Base-by-base conservation (phyloP, 2,113 vertebrate genomes). In the Anhinga anhinga region DNA sequence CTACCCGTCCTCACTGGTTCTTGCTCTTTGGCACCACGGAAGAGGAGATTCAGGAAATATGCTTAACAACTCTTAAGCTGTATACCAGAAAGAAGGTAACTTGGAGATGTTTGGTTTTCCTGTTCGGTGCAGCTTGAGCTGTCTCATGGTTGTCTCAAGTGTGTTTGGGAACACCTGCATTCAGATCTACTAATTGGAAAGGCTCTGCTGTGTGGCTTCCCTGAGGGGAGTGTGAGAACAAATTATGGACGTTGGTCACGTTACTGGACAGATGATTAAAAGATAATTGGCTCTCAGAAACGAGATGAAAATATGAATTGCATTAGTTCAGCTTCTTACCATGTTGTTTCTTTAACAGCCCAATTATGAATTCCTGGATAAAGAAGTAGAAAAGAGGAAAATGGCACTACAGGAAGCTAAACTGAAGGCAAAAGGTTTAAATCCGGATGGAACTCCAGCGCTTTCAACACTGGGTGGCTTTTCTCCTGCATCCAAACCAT, bases 311-410 rank as follows among this genome's bases (percentile, higher is more conserved):
- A 17, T 26, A 15, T 0, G 0, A 14, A 25, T 66, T 30, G 3
- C 10, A 0, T 36, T 27, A 34, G 42, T 52, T 85, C 42, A 81
- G 17, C 29, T 77, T 74, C 65, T 91, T 70, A 78, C 13, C 5
- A 8, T 11, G 1, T 53, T 52, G 15, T 93, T 93, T 5, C 11
- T 85, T 65, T 50, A 79, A 53, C 94, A 99, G 99, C 99, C 99
- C 14, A 99, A 99, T 96, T 99, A 99, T 2, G 99, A 99, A 19
- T 98, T 99, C 52, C 90, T 99, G 96, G 99, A 99, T 95, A 99
- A 99, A 94, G 99, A 99, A 98, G 99, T 99, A 92, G 99, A 99
- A 95, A 99, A 99, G 86, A 98, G 99, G 95, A 99, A 99, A 97
- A 97, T 99, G 97, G 98, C 99, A 71, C 95, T 99, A 85, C 99